Conservation (phyloP, 2,888 invertebrate genomes). For the Thecophora atra region DNA sequence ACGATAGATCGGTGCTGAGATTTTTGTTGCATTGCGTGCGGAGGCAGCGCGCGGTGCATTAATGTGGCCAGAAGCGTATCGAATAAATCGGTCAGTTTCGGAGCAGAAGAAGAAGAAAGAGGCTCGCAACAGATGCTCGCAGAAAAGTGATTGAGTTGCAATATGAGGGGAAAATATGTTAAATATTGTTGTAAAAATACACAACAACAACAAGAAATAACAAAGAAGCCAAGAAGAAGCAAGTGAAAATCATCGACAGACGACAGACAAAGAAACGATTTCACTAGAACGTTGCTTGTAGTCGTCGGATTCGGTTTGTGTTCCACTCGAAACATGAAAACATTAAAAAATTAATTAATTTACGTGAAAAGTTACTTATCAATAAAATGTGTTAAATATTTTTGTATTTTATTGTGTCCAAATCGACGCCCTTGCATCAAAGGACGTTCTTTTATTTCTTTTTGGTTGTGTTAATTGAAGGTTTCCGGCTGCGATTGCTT, state of each 20-base stretch:
- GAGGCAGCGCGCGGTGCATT: conserved; percentile 40
- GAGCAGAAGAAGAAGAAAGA: conserved; percentile 3
- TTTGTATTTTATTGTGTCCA: no score
- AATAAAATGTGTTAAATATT: no score
- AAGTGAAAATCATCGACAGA: background rate
- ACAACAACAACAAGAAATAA: background rate
- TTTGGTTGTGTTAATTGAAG: conserved; percentile 3
- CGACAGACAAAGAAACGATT: background rate
- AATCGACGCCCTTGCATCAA: no score
- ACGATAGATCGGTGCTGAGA: conserved; percentile 22
- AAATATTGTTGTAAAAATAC: no score
- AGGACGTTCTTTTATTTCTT: background rate
- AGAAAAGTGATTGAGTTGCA: background rate
- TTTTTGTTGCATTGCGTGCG: conserved; percentile 38
- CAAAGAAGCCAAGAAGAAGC: no score
- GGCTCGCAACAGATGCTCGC: background rate
- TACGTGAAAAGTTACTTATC: no score
- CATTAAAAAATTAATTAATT: no score
- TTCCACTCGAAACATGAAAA: background rate
- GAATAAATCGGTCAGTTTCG: conserved; percentile 45
- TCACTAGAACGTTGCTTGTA: background rate
- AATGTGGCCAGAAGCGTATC: conserved; percentile 47
- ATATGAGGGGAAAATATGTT: background rate
- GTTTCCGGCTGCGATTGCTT: background rate
- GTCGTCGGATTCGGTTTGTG: background rate